phyloP scores from a whole-genome alignment of 35 echinoderm and acorn worm genomes.

The Acanthaster planci region DNA sequence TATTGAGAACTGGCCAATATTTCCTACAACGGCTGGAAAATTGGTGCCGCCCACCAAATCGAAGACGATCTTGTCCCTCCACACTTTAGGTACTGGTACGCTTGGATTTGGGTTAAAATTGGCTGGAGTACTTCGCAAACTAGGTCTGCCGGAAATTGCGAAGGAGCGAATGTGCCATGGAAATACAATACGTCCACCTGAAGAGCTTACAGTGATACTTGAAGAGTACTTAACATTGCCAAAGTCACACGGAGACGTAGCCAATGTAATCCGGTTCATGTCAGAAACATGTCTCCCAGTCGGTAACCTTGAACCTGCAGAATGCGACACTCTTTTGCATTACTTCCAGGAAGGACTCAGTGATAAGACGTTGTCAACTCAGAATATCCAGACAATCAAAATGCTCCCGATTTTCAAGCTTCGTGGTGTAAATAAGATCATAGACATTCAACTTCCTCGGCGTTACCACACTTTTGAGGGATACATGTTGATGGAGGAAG shows the following conservation, averaged over 20 bases:
- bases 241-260: slow-evolving; percentile 7
- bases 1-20: slow-evolving; percentile 23
- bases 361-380: not conserved
- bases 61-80: slow-evolving; percentile 6
- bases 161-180: not conserved
- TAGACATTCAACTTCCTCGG: not conserved
- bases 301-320: not conserved
- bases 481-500: not conserved
- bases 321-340: not conserved
- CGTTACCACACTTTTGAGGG: slow-evolving; percentile 1
- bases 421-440: not conserved
- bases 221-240: not conserved
- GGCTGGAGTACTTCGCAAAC: not conserved
- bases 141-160: slow-evolving; percentile 10
- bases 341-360: slow-evolving; percentile 16
- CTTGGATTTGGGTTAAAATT: not conserved
- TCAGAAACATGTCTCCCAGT: not conserved
- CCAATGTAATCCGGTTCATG: not conserved
- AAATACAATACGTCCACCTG: not conserved
- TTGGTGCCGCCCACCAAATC: not conserved
- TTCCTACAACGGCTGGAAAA: slow-evolving; percentile 1
- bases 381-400: slow-evolving; percentile 14
- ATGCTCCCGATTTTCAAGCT: slow-evolving; percentile 13
- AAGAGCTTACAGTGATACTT: not conserved
- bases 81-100: not conserved